A percentile compares a stretch with the other conserved stretches of the same genome.
Evolutionary conservation across 2,888 invertebrate genomes (phyloP).

Genomic region (Rhamphomyia laevipes): DNA sequence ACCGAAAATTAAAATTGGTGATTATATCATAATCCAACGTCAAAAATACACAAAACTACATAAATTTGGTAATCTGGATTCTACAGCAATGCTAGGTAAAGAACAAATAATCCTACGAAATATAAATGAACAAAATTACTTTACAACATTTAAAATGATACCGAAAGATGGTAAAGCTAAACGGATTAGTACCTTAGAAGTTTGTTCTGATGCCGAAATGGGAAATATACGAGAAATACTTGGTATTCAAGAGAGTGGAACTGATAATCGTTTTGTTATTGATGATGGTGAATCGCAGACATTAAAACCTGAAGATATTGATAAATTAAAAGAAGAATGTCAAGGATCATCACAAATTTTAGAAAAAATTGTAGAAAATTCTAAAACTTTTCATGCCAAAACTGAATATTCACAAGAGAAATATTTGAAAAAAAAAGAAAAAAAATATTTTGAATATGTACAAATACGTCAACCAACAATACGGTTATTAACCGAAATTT

Average conservation of each 20-base stretch:
- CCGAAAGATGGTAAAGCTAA: conserved; percentile 42
- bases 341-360: conserved; percentile 73
- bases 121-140: conserved; percentile 56
- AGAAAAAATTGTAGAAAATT: conserved; percentile 77
- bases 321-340: conserved; percentile 62
- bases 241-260: conserved; percentile 54
- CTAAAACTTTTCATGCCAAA: conserved; percentile 78
- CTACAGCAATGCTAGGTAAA: conserved; percentile 53
- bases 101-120: conserved; percentile 55
- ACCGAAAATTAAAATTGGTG: conserved; percentile 48
- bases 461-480: conserved; percentile 71
- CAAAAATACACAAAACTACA: conserved; percentile 68
- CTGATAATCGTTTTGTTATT: conserved; percentile 72
- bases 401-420: conserved; percentile 90
- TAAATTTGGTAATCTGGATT: conserved; percentile 53
- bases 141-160: conserved; percentile 64
- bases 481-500: conserved; percentile 70
- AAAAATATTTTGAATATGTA: conserved; percentile 79
- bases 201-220: conserved; percentile 40
- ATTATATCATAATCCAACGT: conserved; percentile 64
- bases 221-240: conserved; percentile 50
- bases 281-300: conserved; percentile 67
- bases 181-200: conserved; percentile 41
- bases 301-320: conserved; percentile 71
- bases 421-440: conserved; percentile 89